These are phyloP conservation scores for Drosophila repleta DNA, from an alignment of 1,140 invertebrate genomes.

Conservation along the genomic window DNA sequence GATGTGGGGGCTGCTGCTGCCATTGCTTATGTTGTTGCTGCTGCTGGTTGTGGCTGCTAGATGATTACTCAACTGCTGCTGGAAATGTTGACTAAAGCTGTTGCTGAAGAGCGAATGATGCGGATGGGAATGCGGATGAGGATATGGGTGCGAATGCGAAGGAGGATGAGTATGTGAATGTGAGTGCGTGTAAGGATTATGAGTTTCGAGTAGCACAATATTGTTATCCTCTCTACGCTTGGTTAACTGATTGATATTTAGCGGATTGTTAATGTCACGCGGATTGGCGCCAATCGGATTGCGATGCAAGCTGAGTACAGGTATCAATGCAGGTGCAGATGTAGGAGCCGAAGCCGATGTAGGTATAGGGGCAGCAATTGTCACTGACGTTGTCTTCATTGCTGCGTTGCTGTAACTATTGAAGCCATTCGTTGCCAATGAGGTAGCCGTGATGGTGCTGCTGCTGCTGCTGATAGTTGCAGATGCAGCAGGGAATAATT, in stretches of 20 bases:
- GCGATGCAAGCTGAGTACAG: slow-evolving; percentile 43
- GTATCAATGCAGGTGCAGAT: background rate
- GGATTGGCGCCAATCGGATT: slow-evolving; percentile 95
- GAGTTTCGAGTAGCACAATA: slow-evolving; percentile 23
- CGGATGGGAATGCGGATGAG: slow-evolving; percentile 32
- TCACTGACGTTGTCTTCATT: background rate
- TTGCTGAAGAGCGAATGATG: slow-evolving; percentile 56
- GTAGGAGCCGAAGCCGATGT: background rate
- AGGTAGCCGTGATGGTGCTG: slow-evolving; percentile 21
- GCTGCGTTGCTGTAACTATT: slow-evolving; percentile 7
- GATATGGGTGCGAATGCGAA: slow-evolving; percentile 4
- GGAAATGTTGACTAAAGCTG: slow-evolving; percentile 70
- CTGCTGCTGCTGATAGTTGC: slow-evolving; percentile 13
- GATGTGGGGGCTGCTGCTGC: background rate
- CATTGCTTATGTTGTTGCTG: background rate
- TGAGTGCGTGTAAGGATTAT: slow-evolving; percentile 4
- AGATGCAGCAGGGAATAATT: slow-evolving; percentile 28
- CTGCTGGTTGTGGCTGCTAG: slow-evolving; percentile 29
- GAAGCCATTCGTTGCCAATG: slow-evolving; percentile 39
- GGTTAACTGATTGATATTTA: slow-evolving; percentile 94
- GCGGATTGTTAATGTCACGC: slow-evolving; percentile 94
- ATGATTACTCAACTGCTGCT: slow-evolving; percentile 66
- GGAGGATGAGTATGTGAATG: background rate
- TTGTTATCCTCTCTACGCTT: slow-evolving; percentile 79
- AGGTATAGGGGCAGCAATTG: background rate